Conservation (phyloP, 2,797 vertebrate genomes). For the Neosilurus hyrtlii region DNA sequence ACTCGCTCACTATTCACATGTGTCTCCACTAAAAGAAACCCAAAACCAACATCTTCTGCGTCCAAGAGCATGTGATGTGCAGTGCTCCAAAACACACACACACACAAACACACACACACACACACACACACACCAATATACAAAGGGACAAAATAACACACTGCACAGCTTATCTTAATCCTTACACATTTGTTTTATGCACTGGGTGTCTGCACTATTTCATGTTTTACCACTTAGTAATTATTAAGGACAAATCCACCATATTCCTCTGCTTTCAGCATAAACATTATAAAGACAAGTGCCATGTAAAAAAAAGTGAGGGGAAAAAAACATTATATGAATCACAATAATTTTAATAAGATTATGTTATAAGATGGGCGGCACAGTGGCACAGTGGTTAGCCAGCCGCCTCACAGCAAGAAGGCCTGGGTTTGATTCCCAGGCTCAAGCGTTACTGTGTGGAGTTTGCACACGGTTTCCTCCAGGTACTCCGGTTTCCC, state of each 20-base stretch:
- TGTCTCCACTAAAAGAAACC: conserved; percentile 74
- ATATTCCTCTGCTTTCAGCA: not conserved
- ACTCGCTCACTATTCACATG: conserved; percentile 68
- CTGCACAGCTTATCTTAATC: conserved; percentile 27
- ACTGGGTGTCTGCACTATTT: not conserved
- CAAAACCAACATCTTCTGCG: conserved; percentile 75
- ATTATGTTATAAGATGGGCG: too few species aligned
- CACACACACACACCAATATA: too few species aligned
- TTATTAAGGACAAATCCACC: not conserved
- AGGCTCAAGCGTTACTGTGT: too few species aligned
- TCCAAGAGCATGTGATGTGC: conserved; percentile 75
- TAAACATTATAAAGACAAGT: not conserved
- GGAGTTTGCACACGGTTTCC: too few species aligned
- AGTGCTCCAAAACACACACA: conserved; percentile 45
- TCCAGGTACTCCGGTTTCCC: too few species aligned
- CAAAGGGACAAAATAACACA: conserved; percentile 27
- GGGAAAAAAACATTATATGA: not conserved
- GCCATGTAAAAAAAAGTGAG: not conserved
- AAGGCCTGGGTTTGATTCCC: too few species aligned
- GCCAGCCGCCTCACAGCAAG: too few species aligned
- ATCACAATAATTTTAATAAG: not conserved
- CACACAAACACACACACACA: conserved; percentile 41
- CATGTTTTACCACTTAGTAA: not conserved
- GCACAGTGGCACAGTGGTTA: too few species aligned
- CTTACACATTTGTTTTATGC: not conserved